Conservation (phyloP, 2,797 vertebrate species). For the Artibeus lituratus region DNA sequence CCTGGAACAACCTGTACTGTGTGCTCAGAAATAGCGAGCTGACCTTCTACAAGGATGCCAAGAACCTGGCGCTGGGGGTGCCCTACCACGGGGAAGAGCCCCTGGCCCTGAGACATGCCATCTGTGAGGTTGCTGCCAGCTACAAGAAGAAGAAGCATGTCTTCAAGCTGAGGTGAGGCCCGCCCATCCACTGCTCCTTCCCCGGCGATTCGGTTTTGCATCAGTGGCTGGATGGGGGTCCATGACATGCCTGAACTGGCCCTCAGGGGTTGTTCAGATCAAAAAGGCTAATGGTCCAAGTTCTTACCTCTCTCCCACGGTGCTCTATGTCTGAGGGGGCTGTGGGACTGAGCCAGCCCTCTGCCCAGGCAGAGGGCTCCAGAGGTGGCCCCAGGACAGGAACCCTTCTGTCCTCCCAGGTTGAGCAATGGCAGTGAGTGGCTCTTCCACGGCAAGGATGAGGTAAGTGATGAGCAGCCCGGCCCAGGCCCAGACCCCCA, state of each 20-base stretch:
- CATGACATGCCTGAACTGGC: fast-evolving
- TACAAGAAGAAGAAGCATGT: constrained; percentile 98
- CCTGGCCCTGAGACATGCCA: constrained; percentile 86
- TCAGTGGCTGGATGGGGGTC: background rate
- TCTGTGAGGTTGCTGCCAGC: constrained; percentile 89
- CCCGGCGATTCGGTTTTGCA: background rate
- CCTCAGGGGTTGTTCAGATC: background rate
- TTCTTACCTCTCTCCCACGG: background rate
- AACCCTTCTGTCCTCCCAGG: constrained; percentile 81
- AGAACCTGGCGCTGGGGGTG: constrained; percentile 88
- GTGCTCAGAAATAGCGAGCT: constrained; percentile 92
- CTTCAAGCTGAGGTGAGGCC: constrained; percentile 91
- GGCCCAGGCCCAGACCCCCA: background rate
- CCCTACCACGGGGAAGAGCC: constrained; percentile 94
- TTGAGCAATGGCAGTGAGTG: constrained; percentile 94
- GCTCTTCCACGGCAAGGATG: constrained; percentile 98
- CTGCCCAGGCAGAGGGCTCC: background rate
- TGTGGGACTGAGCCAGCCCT: background rate
- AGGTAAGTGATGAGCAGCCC: constrained; percentile 84
- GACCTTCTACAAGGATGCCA: constrained; percentile 93
- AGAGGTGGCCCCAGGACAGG: background rate
- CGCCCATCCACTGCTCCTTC: fast-evolving
- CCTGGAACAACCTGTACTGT: constrained; percentile 96
- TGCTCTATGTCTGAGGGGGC: background rate
- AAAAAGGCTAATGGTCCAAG: background rate